phyloP scores from a whole-genome alignment of 2,113 vertebrate species.

The Varanus komodoensis region DNA sequence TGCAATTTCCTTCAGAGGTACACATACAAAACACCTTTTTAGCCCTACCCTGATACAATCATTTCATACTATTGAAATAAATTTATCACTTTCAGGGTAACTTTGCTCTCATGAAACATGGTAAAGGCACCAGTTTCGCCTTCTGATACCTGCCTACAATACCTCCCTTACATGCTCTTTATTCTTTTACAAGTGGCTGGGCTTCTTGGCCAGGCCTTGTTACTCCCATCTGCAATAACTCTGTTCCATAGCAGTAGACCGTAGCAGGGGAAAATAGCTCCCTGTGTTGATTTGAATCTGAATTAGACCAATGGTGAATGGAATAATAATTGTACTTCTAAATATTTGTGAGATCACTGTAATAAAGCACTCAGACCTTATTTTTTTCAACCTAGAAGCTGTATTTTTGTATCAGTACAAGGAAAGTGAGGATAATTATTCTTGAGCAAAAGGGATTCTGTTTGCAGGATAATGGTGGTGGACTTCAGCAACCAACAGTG shows the following conservation, averaged over 20 bases:
- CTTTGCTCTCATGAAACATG: constrained; percentile 66
- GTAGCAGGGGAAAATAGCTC: constrained; percentile 39
- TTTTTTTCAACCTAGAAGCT: constrained; percentile 52
- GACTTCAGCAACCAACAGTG: background rate
- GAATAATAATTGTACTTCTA: constrained; percentile 55
- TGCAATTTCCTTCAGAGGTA: constrained; percentile 82
- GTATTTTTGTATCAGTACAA: constrained; percentile 50
- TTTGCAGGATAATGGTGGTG: background rate
- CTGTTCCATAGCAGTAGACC: constrained; percentile 36
- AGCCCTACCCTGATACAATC: constrained; percentile 78
- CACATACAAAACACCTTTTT: constrained; percentile 81
- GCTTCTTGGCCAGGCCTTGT: constrained; percentile 7
- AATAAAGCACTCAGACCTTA: constrained; percentile 61
- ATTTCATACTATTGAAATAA: constrained; percentile 74
- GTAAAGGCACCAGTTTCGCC: constrained; percentile 65
- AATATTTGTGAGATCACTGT: constrained; percentile 65
- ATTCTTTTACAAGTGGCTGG: background rate
- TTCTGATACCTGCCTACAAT: constrained; percentile 10
- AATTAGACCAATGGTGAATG: constrained; percentile 57
- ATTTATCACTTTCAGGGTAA: constrained; percentile 82
- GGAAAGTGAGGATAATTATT: constrained; percentile 65
- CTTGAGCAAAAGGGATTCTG: constrained; percentile 47
- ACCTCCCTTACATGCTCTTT: background rate
- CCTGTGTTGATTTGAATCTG: constrained; percentile 44
- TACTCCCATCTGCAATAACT: background rate